Percentiles rank a stretch among this genome's conserved stretches.
Evolutionary conservation across 2,113 vertebrate species (phyloP).

Genomic region (Melanerpes formicivorus): DNA sequence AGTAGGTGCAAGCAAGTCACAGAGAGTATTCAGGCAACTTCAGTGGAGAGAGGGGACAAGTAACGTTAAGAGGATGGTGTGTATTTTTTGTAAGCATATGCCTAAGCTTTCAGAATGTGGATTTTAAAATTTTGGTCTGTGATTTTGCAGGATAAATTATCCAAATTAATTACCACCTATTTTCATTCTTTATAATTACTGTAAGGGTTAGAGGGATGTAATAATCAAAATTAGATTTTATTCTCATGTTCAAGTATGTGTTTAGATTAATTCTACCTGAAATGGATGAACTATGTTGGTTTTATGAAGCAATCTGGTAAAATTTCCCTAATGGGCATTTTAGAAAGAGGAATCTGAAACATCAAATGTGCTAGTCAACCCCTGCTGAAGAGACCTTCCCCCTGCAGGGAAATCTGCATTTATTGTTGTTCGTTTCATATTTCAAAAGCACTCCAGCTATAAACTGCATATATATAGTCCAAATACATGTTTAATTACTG

Average conservation of each 20-base stretch:
- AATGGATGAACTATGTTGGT: conserved; percentile 19
- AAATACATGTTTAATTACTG: conserved; percentile 27
- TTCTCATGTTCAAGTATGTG: neutral
- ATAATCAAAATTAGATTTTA: conserved; percentile 41
- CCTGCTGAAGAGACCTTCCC: neutral
- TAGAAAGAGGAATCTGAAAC: conserved; percentile 11
- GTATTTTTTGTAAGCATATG: neutral
- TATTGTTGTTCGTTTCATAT: neutral
- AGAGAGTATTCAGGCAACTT: neutral
- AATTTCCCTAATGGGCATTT: conserved; percentile 46
- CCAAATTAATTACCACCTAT: neutral
- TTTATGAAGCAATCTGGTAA: conserved; percentile 30
- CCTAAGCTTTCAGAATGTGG: neutral
- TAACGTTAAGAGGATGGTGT: neutral
- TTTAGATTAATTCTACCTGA: conserved; percentile 30
- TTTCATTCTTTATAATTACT: conserved; percentile 36
- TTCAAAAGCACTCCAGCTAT: conserved; percentile 1
- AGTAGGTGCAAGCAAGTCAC: neutral
- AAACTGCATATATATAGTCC: neutral
- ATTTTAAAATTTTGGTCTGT: neutral
- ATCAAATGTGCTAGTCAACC: neutral
- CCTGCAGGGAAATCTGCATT: neutral
- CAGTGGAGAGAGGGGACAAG: neutral
- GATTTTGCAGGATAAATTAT: conserved; percentile 10
- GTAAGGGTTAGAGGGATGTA: conserved; percentile 15